Evolutionary conservation across 2,113 vertebrate species (phyloP).

Genomic region (Sinocyclocheilus anophthalmus): DNA sequence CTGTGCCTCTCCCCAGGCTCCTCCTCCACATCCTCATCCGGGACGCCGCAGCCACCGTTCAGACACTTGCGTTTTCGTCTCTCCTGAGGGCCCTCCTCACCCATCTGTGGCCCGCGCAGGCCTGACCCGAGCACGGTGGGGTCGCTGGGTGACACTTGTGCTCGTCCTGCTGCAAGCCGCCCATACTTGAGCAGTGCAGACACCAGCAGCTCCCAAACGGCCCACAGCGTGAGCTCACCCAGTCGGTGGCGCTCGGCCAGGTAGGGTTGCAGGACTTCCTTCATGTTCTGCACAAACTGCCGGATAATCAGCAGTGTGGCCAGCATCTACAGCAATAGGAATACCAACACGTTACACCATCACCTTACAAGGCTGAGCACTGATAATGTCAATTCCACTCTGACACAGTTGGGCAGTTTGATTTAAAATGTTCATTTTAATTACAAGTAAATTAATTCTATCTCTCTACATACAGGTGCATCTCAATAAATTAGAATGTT

Average conservation of each 20-base stretch:
- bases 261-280: slow-evolving; percentile 94
- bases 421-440: no score
- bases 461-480: no score
- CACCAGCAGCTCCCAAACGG: slow-evolving; percentile 78
- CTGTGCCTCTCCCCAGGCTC: slow-evolving; percentile 80
- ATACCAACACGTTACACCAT: no score
- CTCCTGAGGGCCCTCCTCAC: slow-evolving; percentile 52
- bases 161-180: slow-evolving; percentile 67
- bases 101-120: slow-evolving; percentile 64
- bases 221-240: slow-evolving; percentile 80
- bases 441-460: no score
- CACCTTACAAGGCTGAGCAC: no score
- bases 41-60: slow-evolving; percentile 89
- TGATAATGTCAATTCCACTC: no score
- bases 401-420: no score
- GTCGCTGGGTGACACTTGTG: slow-evolving; percentile 62
- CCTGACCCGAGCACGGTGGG: slow-evolving; percentile 66
- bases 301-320: slow-evolving; percentile 95
- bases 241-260: slow-evolving; percentile 86
- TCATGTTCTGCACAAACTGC: slow-evolving; percentile 93
- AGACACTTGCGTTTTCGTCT: slow-evolving; percentile 84
- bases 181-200: slow-evolving; percentile 80
- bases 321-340: slow-evolving; percentile 81
- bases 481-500: no score
- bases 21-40: slow-evolving; percentile 87